These are phyloP conservation scores for Phrynocephalus vlangalii DNA, from an alignment of 2,797 vertebrate species.

Conservation along the genomic window DNA sequence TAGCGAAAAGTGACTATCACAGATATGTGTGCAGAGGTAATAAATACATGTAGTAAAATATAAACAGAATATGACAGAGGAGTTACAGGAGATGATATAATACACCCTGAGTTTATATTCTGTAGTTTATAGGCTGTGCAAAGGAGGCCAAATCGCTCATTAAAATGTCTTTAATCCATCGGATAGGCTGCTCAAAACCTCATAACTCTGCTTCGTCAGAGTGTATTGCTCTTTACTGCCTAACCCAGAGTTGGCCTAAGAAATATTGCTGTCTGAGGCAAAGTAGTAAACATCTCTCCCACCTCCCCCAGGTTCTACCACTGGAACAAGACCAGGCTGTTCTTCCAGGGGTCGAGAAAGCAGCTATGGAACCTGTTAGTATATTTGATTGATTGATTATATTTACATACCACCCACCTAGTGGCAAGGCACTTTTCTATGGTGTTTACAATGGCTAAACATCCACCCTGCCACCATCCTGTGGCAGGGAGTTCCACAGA, in stretches of 20 bases:
- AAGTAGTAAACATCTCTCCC: background rate
- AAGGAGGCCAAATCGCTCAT: background rate
- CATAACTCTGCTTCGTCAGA: background rate
- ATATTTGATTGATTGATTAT: no score
- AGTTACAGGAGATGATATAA: constrained; percentile 12
- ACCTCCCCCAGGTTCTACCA: background rate
- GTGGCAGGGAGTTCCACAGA: no score
- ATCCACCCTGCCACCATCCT: no score
- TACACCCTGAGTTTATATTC: background rate
- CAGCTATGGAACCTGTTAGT: no score
- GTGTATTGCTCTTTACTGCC: background rate
- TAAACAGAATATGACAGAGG: constrained; percentile 13
- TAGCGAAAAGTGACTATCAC: background rate
- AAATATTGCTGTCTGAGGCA: background rate
- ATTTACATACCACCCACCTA: no score
- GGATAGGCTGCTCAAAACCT: constrained; percentile 5
- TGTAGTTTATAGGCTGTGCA: background rate
- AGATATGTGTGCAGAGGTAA: background rate
- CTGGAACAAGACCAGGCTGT: background rate
- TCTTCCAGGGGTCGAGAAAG: no score
- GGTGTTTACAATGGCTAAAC: no score
- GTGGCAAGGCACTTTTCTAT: no score
- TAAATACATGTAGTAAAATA: background rate
- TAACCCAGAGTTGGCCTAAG: background rate
- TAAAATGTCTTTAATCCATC: background rate